These are phyloP conservation scores for Melanotaenia trifasciata DNA, from an alignment of 2,797 vertebrate genomes.

Conservation along the genomic window DNA sequence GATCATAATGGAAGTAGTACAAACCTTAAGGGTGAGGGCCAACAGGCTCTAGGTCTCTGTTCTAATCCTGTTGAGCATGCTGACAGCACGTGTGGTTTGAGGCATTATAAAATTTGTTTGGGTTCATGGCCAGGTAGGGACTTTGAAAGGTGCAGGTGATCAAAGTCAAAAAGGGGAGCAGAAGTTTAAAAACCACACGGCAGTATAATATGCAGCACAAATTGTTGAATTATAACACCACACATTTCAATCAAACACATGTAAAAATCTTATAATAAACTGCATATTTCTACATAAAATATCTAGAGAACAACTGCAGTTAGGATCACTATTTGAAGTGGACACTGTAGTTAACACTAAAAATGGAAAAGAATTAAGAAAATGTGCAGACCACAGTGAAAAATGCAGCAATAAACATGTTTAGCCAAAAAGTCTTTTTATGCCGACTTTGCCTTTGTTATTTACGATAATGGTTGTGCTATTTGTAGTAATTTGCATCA, in stretches of 20 bases:
- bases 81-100: conserved; percentile 25
- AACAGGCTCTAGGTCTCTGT: conserved; percentile 32
- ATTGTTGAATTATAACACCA: neutral
- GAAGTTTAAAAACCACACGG: neutral
- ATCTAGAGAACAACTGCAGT: neutral
- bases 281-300: neutral
- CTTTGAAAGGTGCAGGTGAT: neutral
- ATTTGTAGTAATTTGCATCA: neutral
- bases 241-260: neutral
- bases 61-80: conserved; percentile 41
- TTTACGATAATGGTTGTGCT: neutral
- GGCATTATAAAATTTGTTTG: conserved; percentile 35
- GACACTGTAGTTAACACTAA: neutral
- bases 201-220: neutral
- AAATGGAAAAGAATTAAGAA: neutral
- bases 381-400: no score
- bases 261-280: neutral
- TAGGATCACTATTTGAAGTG: neutral
- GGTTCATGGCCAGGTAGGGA: neutral
- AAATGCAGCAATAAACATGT: no score
- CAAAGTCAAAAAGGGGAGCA: neutral
- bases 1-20: conserved; percentile 44
- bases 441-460: neutral
- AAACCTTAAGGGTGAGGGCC: conserved; percentile 48
- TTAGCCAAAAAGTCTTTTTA: neutral